Evolutionary conservation across 2,888 invertebrate genomes (phyloP).

Genomic region (Argynnis bischoffii): DNA sequence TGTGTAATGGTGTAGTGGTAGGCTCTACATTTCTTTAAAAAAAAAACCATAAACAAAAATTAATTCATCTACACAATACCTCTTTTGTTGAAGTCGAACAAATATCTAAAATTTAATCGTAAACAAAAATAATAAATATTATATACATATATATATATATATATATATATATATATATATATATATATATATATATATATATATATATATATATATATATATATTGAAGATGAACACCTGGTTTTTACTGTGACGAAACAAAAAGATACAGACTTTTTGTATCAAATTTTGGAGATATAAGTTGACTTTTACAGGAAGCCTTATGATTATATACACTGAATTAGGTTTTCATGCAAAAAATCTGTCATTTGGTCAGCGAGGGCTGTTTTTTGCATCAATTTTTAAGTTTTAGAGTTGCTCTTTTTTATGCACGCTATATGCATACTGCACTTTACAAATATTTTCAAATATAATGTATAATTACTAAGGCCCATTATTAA

Average conservation of each 20-base stretch:
- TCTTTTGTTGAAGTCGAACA: neutral
- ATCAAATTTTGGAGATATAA: neutral
- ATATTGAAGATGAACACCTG: neutral
- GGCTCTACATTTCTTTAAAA: too few species aligned
- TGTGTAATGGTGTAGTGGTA: neutral
- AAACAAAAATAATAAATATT: neutral
- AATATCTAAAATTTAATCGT: neutral
- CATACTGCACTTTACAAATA: too few species aligned
- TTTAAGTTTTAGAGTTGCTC: neutral
- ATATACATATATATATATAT: too few species aligned
- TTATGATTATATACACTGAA: slow-evolving; percentile 10
- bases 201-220: too few species aligned
- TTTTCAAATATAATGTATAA: too few species aligned
- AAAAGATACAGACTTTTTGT: neutral
- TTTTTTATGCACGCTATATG: neutral
- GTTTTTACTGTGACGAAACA: neutral
- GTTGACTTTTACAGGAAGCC: slow-evolving; percentile 4
- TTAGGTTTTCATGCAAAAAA: slow-evolving; percentile 2
- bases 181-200: too few species aligned
- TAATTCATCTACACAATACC: too few species aligned
- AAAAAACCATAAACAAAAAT: too few species aligned
- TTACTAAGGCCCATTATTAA: too few species aligned
- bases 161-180: too few species aligned
- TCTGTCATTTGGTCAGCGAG: slow-evolving; percentile 14
- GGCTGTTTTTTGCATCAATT: neutral